Base-by-base conservation (phyloP, 2,797 vertebrate genomes). In the Pogonophryne albipinna region DNA sequence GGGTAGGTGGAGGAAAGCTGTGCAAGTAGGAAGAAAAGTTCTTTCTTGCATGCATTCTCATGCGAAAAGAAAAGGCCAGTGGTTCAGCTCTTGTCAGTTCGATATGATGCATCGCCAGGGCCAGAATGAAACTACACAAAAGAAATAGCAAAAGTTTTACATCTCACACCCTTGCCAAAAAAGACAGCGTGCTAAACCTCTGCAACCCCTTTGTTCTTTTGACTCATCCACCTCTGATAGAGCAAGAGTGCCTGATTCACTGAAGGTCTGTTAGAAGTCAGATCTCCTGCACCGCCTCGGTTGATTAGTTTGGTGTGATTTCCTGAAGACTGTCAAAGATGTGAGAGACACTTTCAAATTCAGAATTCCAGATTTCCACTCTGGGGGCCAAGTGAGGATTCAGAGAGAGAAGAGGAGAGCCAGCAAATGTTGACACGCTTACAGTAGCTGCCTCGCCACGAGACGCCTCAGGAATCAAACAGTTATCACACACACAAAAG, bases 311-410 rank as follows among this genome's bases (percentile, higher is more conserved):
- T 89, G 91, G 91, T 91, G 88, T 88, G 89, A 93, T 93, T 93
- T 94, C 92, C 92, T 91, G 84, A 93, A 91, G 86, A 93, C 90
- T 94, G 91, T 93, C 92, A 93, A 81, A 93, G 89, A 93, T 91
- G 87, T 88, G 87, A 93, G 89, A 89, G 83, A 80, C 17, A 67
- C 91, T 92, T 93, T 93, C 87, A 90, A 93, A 90, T 92, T 88
- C 88, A 80, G 80, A 93, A 90, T 91, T 92, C 85, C 89, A 89
- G 87, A 91, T 91, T 93, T 91, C 90, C 90, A 92, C 89, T 89
- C 85, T 76, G 13, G 84, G 90, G 91, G 92, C 89, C 86, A 86
- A 90, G 88, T 87, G 87, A 91, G 91, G 86, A 92, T 91, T 90
- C 75, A 82, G 87, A 87, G 83, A 87, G 79, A 88, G 84, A 87